Evolutionary conservation across 2,113 vertebrate species (phyloP).

Genomic region (Megalops atlanticus): DNA sequence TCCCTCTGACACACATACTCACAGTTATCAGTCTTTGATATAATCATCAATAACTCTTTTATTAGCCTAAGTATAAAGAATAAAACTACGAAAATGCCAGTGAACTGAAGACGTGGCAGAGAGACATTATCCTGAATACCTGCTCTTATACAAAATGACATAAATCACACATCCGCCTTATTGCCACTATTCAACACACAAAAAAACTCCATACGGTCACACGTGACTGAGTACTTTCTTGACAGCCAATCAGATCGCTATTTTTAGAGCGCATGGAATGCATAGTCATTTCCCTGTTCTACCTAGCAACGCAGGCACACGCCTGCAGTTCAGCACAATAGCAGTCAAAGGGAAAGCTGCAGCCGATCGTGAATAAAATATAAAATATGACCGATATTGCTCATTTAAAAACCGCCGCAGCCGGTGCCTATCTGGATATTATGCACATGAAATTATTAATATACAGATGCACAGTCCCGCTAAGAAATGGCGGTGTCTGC

Average conservation of each 20-base stretch:
- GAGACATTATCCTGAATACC: too few relatives aligned
- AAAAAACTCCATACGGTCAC: neutral
- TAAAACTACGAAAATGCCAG: neutral
- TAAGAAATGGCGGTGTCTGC: conserved; percentile 15
- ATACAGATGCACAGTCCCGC: neutral
- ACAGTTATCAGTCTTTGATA: neutral
- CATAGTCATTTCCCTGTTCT: neutral
- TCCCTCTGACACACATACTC: neutral
- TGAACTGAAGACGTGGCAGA: too few relatives aligned
- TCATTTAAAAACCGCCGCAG: neutral
- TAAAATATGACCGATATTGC: neutral
- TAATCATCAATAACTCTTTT: too few relatives aligned
- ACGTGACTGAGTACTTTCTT: neutral
- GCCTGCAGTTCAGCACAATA: neutral
- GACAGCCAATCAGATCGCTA: conserved; percentile 9
- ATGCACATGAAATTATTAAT: neutral
- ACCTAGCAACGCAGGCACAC: conserved; percentile 24
- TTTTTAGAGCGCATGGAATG: neutral
- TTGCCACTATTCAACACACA: too few relatives aligned
- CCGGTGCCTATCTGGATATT: neutral
- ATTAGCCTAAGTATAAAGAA: neutral
- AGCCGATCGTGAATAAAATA: neutral
- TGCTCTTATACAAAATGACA: too few relatives aligned
- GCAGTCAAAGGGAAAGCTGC: neutral
- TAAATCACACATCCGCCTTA: too few relatives aligned